Conservation (phyloP, 2,888 invertebrate species). For the Drosophila anceps region DNA sequence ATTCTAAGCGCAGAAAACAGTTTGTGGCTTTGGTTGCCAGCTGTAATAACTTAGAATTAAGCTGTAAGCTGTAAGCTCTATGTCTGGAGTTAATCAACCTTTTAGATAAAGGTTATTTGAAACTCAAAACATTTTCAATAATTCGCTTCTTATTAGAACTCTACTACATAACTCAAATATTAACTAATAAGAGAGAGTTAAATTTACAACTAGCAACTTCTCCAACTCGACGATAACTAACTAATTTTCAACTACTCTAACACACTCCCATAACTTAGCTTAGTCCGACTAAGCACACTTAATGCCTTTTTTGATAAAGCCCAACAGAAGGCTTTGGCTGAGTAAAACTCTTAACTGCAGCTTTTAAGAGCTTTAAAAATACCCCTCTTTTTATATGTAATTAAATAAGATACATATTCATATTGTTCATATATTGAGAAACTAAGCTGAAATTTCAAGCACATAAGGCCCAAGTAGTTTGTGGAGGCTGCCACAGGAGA, state of each 20-base stretch:
- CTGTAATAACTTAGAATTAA: too few relatives aligned
- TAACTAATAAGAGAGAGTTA: background rate
- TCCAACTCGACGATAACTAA: too few relatives aligned
- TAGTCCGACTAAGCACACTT: background rate
- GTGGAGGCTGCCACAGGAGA: background rate
- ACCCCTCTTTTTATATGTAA: background rate
- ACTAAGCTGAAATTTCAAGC: background rate
- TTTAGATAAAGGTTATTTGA: too few relatives aligned
- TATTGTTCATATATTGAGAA: background rate
- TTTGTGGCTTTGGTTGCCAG: background rate
- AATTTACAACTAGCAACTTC: background rate
- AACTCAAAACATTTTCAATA: too few relatives aligned
- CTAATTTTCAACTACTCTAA: background rate
- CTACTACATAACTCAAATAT: background rate
- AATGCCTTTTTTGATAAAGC: background rate
- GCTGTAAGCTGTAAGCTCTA: too few relatives aligned
- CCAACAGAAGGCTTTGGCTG: too few relatives aligned
- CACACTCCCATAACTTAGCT: background rate
- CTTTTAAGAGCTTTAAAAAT: background rate
- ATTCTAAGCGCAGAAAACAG: too few relatives aligned
- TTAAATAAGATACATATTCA: background rate
- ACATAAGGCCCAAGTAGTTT: constrained; percentile 19
- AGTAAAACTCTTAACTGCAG: background rate
- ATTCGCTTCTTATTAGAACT: background rate
- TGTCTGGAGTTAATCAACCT: too few relatives aligned